These are phyloP conservation scores for Protobothrops mucrosquamatus DNA, from an alignment of 2,113 vertebrate genomes.

Conservation along the genomic window DNA sequence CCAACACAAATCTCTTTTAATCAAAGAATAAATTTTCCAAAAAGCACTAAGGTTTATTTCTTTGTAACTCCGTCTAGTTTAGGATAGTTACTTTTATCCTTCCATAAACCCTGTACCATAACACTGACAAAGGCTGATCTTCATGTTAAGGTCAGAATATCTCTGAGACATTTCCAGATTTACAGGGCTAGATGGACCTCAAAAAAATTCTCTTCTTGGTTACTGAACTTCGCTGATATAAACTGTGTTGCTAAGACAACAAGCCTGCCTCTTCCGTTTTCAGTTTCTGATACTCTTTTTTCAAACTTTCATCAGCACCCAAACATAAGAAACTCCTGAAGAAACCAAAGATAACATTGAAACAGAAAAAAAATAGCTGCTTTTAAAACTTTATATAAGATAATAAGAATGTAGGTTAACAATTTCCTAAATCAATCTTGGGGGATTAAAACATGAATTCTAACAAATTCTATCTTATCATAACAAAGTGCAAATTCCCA, in stretches of 20 bases:
- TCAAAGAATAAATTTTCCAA: background rate
- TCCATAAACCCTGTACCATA: background rate
- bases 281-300: background rate
- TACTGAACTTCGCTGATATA: background rate
- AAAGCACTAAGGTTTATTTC: background rate
- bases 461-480: background rate
- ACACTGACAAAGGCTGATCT: background rate
- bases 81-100: background rate
- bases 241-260: background rate
- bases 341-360: background rate
- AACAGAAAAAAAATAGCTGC: background rate
- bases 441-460: background rate
- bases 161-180: background rate
- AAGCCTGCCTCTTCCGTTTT: background rate
- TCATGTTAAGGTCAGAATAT: background rate
- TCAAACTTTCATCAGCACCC: background rate
- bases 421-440: background rate
- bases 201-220: background rate
- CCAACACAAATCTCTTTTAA: background rate
- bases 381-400: background rate
- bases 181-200: background rate
- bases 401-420: background rate
- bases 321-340: background rate
- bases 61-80: background rate
- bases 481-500: background rate